Evolutionary conservation across 2,888 invertebrate species (phyloP).

Genomic region (Orchestes rusci): DNA sequence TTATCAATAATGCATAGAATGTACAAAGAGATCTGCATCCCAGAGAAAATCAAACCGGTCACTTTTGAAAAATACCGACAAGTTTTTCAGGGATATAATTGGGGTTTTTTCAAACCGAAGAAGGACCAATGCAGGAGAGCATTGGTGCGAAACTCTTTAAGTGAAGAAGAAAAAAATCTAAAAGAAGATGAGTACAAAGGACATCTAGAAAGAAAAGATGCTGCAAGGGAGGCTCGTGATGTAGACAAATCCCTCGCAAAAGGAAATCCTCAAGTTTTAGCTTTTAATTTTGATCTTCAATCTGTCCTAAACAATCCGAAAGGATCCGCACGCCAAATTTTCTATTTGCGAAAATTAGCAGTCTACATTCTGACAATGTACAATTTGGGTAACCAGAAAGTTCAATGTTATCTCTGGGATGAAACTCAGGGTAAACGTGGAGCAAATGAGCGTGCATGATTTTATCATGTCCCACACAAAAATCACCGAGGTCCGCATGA

Average conservation of each 20-base stretch:
- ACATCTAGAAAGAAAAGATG: slow-evolving; percentile 27
- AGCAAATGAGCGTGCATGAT: slow-evolving; percentile 31
- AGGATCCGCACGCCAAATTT: slow-evolving; percentile 16
- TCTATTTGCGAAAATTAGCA: slow-evolving; percentile 31
- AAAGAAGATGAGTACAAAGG: slow-evolving; percentile 10
- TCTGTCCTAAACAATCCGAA: slow-evolving; percentile 32
- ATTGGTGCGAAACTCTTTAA: slow-evolving; percentile 19
- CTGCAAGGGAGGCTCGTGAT: slow-evolving; percentile 27
- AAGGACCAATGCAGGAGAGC: slow-evolving; percentile 32
- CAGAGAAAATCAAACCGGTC: too few species aligned
- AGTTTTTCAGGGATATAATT: slow-evolving; percentile 27
- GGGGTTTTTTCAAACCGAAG: slow-evolving; percentile 29
- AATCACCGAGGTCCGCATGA: slow-evolving; percentile 21
- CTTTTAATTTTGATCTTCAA: slow-evolving; percentile 34
- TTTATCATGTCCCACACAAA: slow-evolving; percentile 19
- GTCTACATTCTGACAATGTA: slow-evolving; percentile 36
- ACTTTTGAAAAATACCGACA: too few species aligned
- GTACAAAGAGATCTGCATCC: too few species aligned
- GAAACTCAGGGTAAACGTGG: slow-evolving; percentile 34
- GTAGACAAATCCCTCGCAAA: slow-evolving; percentile 28
- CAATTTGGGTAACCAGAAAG: slow-evolving; percentile 33
- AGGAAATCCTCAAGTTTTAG: slow-evolving; percentile 23
- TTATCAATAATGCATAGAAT: slow-evolving; percentile 26
- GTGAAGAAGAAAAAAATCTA: slow-evolving; percentile 21
- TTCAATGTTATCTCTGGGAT: slow-evolving; percentile 32